Evolutionary conservation across 2,113 vertebrate genomes (phyloP).

Genomic region (Seriola rivoliana): DNA sequence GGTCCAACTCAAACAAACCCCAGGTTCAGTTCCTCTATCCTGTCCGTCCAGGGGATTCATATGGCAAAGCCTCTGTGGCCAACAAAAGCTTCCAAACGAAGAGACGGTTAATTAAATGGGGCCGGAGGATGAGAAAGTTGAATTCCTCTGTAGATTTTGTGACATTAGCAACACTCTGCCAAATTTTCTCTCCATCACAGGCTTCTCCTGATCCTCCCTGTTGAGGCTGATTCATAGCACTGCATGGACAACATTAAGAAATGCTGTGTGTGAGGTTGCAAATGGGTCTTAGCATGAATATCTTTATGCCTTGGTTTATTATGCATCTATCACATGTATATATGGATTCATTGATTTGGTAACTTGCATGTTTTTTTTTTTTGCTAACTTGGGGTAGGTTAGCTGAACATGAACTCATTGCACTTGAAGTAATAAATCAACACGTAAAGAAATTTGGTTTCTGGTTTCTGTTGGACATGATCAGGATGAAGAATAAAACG

Average conservation of each 20-base stretch:
- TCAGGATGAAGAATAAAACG: background rate
- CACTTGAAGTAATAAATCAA: background rate
- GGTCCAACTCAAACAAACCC: conserved; percentile 79
- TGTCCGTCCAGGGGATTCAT: conserved; percentile 57
- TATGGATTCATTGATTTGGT: background rate
- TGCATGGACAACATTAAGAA: background rate
- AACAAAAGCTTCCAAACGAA: conserved; percentile 73
- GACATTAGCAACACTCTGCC: conserved; percentile 36
- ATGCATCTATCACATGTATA: background rate
- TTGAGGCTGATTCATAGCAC: conserved; percentile 18
- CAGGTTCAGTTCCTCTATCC: conserved; percentile 55
- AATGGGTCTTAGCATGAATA: background rate
- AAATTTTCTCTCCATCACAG: conserved; percentile 16
- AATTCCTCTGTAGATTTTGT: conserved; percentile 35
- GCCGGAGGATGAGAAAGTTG: conserved; percentile 18
- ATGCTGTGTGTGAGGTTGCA: background rate
- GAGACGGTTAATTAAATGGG: conserved; percentile 68
- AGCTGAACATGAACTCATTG: background rate
- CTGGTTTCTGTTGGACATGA: background rate
- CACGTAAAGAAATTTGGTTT: background rate
- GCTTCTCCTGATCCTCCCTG: conserved; percentile 11
- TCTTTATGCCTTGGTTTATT: background rate
- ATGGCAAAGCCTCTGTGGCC: conserved; percentile 62
- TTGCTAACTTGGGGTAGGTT: background rate
- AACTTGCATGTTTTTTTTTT: background rate